phyloP scores from a whole-genome alignment of 1,140 invertebrate species.

The Polyergus mexicanus region DNA sequence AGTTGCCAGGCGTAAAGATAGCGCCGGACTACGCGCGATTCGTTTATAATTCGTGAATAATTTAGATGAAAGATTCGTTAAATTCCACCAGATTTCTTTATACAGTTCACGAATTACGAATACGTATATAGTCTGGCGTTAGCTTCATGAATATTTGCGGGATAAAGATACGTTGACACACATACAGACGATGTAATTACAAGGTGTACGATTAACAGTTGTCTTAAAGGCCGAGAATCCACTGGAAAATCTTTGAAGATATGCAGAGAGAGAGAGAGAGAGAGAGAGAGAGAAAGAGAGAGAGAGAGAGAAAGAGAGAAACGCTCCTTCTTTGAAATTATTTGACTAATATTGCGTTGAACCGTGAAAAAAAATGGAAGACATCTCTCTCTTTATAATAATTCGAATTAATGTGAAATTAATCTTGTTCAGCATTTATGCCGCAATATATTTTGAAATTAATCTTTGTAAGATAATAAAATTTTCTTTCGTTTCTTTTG shows the following conservation, averaged over 20 bases:
- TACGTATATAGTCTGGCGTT: too few relatives aligned
- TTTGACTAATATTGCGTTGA: not conserved
- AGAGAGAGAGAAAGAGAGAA: too few relatives aligned
- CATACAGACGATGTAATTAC: not conserved
- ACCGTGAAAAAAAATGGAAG: not conserved
- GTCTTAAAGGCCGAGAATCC: not conserved
- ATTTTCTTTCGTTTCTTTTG: not conserved
- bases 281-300: too few relatives aligned
- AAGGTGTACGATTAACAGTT: not conserved
- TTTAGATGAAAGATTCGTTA: too few relatives aligned
- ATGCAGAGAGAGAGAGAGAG: not conserved
- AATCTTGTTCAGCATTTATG: not conserved
- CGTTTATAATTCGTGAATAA: too few relatives aligned
- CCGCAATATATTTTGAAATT: not conserved
- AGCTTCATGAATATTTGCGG: constrained; percentile 10
- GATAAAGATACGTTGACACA: constrained; percentile 1
- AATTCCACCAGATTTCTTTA: too few relatives aligned
- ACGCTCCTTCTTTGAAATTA: not conserved
- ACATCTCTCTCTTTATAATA: not conserved
- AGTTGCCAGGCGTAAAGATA: not conserved
- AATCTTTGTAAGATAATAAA: not conserved
- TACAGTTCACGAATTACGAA: too few relatives aligned
- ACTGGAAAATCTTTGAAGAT: not conserved
- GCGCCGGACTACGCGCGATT: too few relatives aligned
- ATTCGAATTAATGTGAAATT: too few relatives aligned